These are phyloP conservation scores for Caenorhabditis doughertyi DNA, from an alignment of 2,888 invertebrate genomes.

Conservation along the genomic window DNA sequence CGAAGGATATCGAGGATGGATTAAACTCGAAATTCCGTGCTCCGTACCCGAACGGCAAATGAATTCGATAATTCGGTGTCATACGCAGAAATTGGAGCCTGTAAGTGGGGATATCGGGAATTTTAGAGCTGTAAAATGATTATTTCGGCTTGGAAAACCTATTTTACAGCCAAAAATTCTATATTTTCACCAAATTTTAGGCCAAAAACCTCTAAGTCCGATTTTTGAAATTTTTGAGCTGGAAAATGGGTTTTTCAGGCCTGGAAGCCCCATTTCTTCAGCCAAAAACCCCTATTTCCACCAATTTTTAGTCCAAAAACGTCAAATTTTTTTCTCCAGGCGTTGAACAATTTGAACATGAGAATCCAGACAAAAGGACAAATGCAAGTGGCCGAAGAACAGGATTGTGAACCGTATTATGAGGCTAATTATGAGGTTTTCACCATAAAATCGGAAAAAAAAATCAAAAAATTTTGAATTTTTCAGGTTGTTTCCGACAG, in stretches of 20 bases:
- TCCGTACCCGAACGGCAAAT: conserved; percentile 37
- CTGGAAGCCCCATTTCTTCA: too few relatives aligned
- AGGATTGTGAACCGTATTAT: conserved; percentile 62
- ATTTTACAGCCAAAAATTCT: too few relatives aligned
- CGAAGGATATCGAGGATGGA: conserved; percentile 59
- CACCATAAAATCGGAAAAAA: not conserved
- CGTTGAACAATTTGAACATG: conserved; percentile 48
- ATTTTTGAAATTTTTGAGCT: too few relatives aligned
- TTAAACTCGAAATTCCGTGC: conserved; percentile 61
- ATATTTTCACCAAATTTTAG: too few relatives aligned
- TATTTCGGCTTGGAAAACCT: too few relatives aligned
- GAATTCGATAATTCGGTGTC: conserved; percentile 34
- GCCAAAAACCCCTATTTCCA: too few relatives aligned
- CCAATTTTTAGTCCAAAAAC: not conserved
- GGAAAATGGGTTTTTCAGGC: too few relatives aligned
- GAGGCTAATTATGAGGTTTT: conserved; percentile 64
- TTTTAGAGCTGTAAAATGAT: too few relatives aligned
- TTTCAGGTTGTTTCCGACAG: conserved; percentile 24
- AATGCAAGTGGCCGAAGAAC: conserved; percentile 59
- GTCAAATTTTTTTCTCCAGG: conserved; percentile 32
- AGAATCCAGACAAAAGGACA: conserved; percentile 38
- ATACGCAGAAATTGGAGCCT: conserved; percentile 39
- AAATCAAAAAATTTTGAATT: not conserved
- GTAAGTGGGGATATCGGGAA: conserved; percentile 17
- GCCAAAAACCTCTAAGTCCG: too few relatives aligned